These are phyloP conservation scores for Drosophila murphyi DNA, from an alignment of 1,140 invertebrate genomes.

Conservation along the genomic window DNA sequence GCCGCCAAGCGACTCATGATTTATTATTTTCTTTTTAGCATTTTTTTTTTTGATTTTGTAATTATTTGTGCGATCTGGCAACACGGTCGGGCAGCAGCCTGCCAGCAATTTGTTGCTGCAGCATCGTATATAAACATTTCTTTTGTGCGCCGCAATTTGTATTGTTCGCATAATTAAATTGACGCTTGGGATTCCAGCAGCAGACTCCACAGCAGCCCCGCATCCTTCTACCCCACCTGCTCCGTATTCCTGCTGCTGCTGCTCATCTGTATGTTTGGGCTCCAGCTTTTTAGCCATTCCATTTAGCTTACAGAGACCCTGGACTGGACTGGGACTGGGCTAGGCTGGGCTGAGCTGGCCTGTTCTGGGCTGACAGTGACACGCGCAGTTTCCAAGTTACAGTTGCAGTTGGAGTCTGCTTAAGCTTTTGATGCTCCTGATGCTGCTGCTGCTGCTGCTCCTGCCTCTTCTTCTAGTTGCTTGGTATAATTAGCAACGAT, in stretches of 20 bases:
- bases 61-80: slow-evolving; percentile 44
- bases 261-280: too few species aligned
- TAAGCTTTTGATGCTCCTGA: too few species aligned
- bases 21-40: slow-evolving; percentile 44
- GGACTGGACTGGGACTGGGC: too few species aligned
- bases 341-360: too few species aligned
- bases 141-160: slow-evolving; percentile 73
- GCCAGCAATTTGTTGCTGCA: slow-evolving; percentile 66
- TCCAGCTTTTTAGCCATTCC: neutral
- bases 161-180: slow-evolving; percentile 83
- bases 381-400: slow-evolving; percentile 55
- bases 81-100: neutral
- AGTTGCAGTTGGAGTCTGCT: neutral
- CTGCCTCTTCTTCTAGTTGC: slow-evolving; percentile 18
- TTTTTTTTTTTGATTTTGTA: slow-evolving; percentile 12
- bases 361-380: slow-evolving; percentile 64
- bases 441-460: neutral
- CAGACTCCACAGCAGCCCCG: neutral
- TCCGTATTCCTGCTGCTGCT: too few species aligned
- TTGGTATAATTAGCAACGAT: slow-evolving; percentile 78
- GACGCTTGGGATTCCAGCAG: slow-evolving; percentile 73
- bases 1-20: slow-evolving; percentile 68
- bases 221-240: neutral
- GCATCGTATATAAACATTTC: slow-evolving; percentile 72
- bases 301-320: neutral